Base-by-base conservation (phyloP, 2,797 vertebrate species). In the Premnoplex brunnescens region DNA sequence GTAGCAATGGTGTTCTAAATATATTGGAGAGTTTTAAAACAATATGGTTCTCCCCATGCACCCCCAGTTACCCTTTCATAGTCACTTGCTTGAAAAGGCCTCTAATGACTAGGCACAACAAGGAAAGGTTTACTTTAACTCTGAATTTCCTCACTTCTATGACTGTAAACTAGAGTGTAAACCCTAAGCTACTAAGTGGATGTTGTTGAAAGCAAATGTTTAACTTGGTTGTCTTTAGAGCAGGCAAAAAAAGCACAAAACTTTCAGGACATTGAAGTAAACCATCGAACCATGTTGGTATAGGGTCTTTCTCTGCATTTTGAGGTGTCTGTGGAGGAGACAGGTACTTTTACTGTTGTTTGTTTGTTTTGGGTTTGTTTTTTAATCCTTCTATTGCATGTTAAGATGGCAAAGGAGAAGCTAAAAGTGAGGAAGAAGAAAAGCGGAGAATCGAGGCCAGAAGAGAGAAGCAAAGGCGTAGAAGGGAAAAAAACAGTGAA, bases 401-500 rank as follows among this genome's bases (percentile, higher is more conserved):
- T 87, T 97, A 97, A 97, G 96, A 96, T 88, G 97, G 97, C 91
- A 98, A 98, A 97, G 97, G 96, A 87, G 98, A 98, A 86, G 97
- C 16, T 73, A 98, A 97, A 97, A 98, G 95, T 30, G 98, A 98
- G 89, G 98, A 98, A 88, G 98, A 98, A 88, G 98, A 98, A 92
- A 98, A 98, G 75, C 98, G 98, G 26, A 97, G 98, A 66, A 98
- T 98, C 92, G 97, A 98, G 64, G 98, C 98, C 90, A 97, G 98
- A 63, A 97, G 98, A 97, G 98, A 99, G 87, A 99, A 99, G 72
- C 98, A 98, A 74, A 98, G 98, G 56, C 98, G 98, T n/a, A 98
- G 98, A 94, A 97, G 98, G 88, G 98, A 98, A 71, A 99, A 99
- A 89, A 98, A 98, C 94, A 98, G 98, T 93, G 98, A 99, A 95